Conservation (phyloP, 2,888 invertebrate species). For the Pasiphila rectangulata region DNA sequence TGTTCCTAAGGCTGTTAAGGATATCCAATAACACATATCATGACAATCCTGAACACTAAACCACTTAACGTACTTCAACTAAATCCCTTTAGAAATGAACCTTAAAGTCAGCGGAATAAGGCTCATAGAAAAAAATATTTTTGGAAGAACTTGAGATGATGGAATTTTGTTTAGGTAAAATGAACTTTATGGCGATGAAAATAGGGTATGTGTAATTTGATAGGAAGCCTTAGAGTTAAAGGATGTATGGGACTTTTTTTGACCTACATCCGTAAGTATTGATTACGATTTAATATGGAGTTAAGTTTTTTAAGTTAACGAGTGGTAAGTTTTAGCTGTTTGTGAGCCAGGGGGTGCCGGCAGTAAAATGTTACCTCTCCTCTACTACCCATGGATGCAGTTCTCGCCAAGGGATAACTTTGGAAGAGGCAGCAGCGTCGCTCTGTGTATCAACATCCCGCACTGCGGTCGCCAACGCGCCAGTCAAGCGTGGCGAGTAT, state of each 20-base stretch:
- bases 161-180: background rate
- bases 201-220: conserved; percentile 31
- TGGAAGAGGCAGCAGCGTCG: no score
- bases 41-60: conserved; percentile 12
- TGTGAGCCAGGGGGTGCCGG: no score
- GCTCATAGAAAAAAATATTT: background rate
- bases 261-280: conserved; percentile 19
- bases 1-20: background rate
- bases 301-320: background rate
- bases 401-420: no score
- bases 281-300: conserved; percentile 9
- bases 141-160: conserved; percentile 18
- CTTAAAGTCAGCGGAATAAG: background rate
- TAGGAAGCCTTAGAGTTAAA: conserved; percentile 38
- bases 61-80: conserved; percentile 5
- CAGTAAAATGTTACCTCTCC: no score
- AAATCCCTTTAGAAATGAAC: background rate
- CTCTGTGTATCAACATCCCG: no score
- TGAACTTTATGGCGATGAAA: conserved; percentile 5
- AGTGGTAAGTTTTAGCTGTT: no score
- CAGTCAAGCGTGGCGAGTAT: no score
- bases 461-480: no score
- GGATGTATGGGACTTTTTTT: conserved; percentile 21
- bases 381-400: no score
- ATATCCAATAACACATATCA: conserved; percentile 18